Evolutionary conservation across 2,797 vertebrate genomes (phyloP).

Genomic region (Pachyuromys duprasi): DNA sequence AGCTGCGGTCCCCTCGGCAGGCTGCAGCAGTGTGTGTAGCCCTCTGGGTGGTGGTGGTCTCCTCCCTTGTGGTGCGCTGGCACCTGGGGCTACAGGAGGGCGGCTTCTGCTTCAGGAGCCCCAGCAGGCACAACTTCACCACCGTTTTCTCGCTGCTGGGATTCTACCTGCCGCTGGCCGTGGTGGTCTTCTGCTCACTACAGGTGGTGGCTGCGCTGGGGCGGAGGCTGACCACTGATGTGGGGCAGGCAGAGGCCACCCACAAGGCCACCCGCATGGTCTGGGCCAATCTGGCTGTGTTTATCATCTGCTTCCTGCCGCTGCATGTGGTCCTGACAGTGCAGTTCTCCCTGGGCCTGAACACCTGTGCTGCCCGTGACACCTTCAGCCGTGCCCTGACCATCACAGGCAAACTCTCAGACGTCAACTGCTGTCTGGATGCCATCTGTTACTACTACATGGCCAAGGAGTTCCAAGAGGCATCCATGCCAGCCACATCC

Average conservation of each 20-base stretch:
- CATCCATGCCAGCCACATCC: fast-evolving
- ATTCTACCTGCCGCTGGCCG: slow-evolving; percentile 74
- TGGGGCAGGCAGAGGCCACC: background rate
- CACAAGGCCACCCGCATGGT: slow-evolving; percentile 77
- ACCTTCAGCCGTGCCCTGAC: slow-evolving; percentile 85
- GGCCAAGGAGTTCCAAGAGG: slow-evolving; percentile 88
- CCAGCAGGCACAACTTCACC: fast-evolving
- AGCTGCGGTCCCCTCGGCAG: slow-evolving; percentile 75
- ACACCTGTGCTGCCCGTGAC: slow-evolving; percentile 67
- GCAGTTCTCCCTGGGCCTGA: slow-evolving; percentile 81
- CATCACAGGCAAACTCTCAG: slow-evolving; percentile 87
- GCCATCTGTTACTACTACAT: slow-evolving; percentile 92
- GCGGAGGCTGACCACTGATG: background rate
- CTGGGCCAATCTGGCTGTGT: slow-evolving; percentile 89
- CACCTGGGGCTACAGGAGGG: slow-evolving; percentile 5
- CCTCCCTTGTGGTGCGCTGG: slow-evolving; percentile 55
- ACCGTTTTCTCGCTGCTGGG: slow-evolving; percentile 50
- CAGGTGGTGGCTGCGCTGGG: slow-evolving; percentile 62
- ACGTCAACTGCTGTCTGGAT: slow-evolving; percentile 93
- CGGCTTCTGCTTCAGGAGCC: slow-evolving; percentile 33
- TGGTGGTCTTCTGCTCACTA: slow-evolving; percentile 80
- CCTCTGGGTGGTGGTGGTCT: slow-evolving; percentile 70
- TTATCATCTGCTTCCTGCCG: slow-evolving; percentile 91
- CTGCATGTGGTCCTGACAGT: slow-evolving; percentile 81
- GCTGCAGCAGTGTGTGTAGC: slow-evolving; percentile 31